Conservation (phyloP, 1,140 invertebrate species). For the Vollenhovia emeryi region DNA sequence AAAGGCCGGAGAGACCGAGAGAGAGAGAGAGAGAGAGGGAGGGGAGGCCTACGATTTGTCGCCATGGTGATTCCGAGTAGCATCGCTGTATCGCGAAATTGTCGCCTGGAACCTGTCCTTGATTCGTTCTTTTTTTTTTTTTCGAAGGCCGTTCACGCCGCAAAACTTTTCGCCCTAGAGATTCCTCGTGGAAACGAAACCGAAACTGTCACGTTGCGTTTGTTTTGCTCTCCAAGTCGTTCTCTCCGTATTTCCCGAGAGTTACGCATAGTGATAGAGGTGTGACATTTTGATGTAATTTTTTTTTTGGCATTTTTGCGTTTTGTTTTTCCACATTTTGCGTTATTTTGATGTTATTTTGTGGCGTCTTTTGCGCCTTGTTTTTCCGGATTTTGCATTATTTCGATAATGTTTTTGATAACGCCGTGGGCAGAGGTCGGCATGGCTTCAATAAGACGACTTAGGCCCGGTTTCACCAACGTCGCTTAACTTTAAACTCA, state of each 20-base stretch:
- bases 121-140: neutral
- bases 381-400: too few relatives aligned
- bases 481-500: too few relatives aligned
- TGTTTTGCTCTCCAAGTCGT: neutral
- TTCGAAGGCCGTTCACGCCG: neutral
- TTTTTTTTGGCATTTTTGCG: too few relatives aligned
- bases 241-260: neutral
- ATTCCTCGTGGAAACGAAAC: neutral
- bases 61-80: constrained; percentile 80
- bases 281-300: too few relatives aligned
- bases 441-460: too few relatives aligned
- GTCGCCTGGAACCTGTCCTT: neutral
- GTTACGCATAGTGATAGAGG: too few relatives aligned
- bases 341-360: too few relatives aligned
- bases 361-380: too few relatives aligned
- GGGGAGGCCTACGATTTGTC: constrained; percentile 74
- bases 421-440: too few relatives aligned
- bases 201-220: neutral
- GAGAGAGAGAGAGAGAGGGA: constrained; percentile 66
- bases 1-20: constrained; percentile 39
- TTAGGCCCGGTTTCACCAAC: too few relatives aligned
- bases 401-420: too few relatives aligned
- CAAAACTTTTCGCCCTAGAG: neutral
- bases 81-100: constrained; percentile 65
- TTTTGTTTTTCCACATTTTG: too few relatives aligned